These are phyloP conservation scores for Eonycteris spelaea DNA, from an alignment of 2,113 vertebrate genomes.

Conservation along the genomic window DNA sequence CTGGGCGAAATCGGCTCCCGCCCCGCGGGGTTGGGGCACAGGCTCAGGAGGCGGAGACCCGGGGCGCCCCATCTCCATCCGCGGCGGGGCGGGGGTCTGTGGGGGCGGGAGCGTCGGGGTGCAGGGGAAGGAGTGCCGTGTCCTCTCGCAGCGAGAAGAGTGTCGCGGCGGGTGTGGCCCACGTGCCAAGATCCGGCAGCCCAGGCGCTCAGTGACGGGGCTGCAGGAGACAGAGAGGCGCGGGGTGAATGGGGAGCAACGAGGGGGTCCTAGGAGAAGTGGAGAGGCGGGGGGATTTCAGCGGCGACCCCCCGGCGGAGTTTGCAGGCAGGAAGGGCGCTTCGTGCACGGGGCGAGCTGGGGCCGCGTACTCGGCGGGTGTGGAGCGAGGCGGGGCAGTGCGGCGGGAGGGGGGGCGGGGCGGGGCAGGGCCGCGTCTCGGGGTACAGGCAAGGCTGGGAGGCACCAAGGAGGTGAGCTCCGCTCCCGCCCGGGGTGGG, in stretches of 20 bases:
- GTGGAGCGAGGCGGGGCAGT: too few relatives aligned
- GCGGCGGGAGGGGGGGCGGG: too few relatives aligned
- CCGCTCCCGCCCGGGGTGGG: neutral
- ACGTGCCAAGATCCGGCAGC: neutral
- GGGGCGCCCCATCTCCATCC: neutral
- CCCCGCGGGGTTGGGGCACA: fast-evolving
- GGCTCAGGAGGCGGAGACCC: fast-evolving
- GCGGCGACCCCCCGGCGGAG: too few relatives aligned
- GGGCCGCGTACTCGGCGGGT: too few relatives aligned
- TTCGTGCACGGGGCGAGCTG: neutral
- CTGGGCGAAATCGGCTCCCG: too few relatives aligned
- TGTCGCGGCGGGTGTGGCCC: neutral
- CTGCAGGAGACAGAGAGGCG: neutral
- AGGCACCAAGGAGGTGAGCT: neutral
- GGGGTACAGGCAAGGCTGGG: neutral
- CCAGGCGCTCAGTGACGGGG: too few relatives aligned
- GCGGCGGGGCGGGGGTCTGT: neutral
- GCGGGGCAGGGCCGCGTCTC: neutral
- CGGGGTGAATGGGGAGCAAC: neutral
- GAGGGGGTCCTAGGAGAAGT: neutral
- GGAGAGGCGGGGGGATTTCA: neutral
- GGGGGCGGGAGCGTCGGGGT: neutral
- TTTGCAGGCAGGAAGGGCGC: neutral
- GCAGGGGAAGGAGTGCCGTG: too few relatives aligned
- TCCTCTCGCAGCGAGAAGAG: neutral